Percentiles rank a stretch among this genome's conserved stretches.
These are phyloP conservation scores for Anguilla obscura DNA, from an alignment of 2,797 vertebrate species.

Conservation along the genomic window DNA sequence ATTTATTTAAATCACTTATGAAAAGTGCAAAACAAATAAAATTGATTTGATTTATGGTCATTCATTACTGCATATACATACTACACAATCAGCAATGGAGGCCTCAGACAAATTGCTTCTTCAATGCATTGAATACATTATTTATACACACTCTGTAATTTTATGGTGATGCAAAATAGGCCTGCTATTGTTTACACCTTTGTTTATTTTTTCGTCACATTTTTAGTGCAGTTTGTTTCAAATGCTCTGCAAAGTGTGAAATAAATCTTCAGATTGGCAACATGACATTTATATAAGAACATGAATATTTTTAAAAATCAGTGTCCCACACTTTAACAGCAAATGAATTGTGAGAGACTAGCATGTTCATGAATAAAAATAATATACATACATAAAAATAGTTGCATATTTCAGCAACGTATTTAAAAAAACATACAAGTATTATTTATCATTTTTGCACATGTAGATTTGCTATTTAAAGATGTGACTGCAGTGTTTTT, in stretches of 20 bases:
- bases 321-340: neutral
- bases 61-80: neutral
- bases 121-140: neutral
- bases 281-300: neutral
- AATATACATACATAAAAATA: neutral
- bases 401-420: neutral
- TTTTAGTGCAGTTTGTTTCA: neutral
- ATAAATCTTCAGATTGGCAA: neutral
- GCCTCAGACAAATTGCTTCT: neutral
- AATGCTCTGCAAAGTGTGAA: neutral
- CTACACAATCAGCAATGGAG: neutral
- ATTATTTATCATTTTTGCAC: neutral
- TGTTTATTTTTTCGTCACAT: neutral
- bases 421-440: neutral
- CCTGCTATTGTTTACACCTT: neutral
- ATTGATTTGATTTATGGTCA: neutral
- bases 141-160: neutral
- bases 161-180: neutral
- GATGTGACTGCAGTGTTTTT: neutral
- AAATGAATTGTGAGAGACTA: neutral
- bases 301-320: neutral
- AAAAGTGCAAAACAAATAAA: too few species aligned
- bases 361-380: neutral
- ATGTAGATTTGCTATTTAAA: neutral
- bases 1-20: neutral